Base-by-base conservation (phyloP, 2,113 vertebrate genomes). In the Mesocricetus auratus region DNA sequence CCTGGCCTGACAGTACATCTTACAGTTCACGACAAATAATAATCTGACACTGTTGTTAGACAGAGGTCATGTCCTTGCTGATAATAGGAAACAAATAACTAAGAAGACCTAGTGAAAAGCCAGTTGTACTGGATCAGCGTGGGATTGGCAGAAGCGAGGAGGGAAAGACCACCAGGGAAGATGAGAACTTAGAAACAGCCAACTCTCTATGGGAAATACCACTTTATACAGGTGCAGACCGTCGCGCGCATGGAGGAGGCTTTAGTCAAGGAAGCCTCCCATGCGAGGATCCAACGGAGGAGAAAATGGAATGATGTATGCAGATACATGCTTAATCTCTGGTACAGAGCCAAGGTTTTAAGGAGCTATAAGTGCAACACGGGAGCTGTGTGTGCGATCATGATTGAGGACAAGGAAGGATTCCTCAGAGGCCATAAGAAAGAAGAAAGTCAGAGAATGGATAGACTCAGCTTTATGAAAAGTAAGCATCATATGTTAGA, bases 241-340 rank as follows among this genome's bases (percentile, higher is more conserved):
- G 19, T 19, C 16, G 5, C 12, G 45, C 47, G 66, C 53, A 56
- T 7, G n/a, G 19, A 29, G 42, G 71, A 0, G 45, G 66, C 71
- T 50, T 39, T 39, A 4, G 64, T 17, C 36, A 50, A 6, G 26
- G 1, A 58, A 17, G 0, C 45, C 83, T n/a, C 10, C 39, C 19
- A 22, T 21, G n/a, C 29, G 6, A 9, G 33, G 5, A 31, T 16
- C 9, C 47, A 5, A 5, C 7, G 1, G 1, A 0, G 16, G 7
- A 50, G 29, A 60, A 64, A 45, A 73, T 0, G 19, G 22, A 10
- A n/a, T 12, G 7, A 0, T 11, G 36, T 2, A 1, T 36, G 45
- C 22, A 45, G 7, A 73, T 0, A 13, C 0, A 33, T 0, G 13
- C 1, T 73, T 53, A 45, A 3, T 4, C 22, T 0, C 7, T 56